Evolutionary conservation across 2,888 invertebrate species (phyloP).

Genomic region (Drosophila mayaguana): DNA sequence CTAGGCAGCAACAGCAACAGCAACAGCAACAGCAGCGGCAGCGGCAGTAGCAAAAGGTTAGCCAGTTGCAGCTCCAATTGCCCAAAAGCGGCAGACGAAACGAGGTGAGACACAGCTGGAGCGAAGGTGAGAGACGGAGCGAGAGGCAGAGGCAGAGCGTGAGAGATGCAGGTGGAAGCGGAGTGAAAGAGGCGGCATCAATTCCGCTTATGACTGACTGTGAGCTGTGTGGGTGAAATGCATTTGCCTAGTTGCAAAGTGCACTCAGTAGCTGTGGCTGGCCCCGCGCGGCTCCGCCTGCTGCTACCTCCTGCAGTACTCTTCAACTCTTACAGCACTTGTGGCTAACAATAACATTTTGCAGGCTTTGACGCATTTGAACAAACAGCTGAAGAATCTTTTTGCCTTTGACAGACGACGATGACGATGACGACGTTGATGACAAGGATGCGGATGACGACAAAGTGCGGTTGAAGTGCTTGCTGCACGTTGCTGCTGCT

Average conservation of each 20-base stretch:
- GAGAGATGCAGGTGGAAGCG: too few relatives aligned
- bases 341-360: conserved; percentile 29
- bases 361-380: conserved; percentile 40
- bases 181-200: neutral
- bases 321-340: neutral
- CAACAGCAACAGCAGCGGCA: conserved; percentile 55
- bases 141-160: too few relatives aligned
- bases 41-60: conserved; percentile 50
- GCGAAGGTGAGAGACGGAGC: neutral
- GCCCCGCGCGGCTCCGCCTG: neutral
- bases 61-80: conserved; percentile 53
- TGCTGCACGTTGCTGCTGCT: conserved; percentile 24
- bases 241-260: conserved; percentile 37
- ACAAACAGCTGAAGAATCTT: conserved; percentile 48
- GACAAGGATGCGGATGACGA: conserved; percentile 59
- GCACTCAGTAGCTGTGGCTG: conserved; percentile 30
- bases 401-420: conserved; percentile 56
- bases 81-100: conserved; percentile 36
- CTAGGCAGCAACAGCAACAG: conserved; percentile 56
- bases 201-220: conserved; percentile 13
- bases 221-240: conserved; percentile 32
- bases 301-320: neutral
- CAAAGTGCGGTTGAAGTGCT: conserved; percentile 59
- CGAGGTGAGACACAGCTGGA: conserved; percentile 11
- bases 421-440: conserved; percentile 31